Base-by-base conservation (phyloP, 30 jellyfish, hydroid and myxozoan genomes). In the Aurelia sp. region DNA sequence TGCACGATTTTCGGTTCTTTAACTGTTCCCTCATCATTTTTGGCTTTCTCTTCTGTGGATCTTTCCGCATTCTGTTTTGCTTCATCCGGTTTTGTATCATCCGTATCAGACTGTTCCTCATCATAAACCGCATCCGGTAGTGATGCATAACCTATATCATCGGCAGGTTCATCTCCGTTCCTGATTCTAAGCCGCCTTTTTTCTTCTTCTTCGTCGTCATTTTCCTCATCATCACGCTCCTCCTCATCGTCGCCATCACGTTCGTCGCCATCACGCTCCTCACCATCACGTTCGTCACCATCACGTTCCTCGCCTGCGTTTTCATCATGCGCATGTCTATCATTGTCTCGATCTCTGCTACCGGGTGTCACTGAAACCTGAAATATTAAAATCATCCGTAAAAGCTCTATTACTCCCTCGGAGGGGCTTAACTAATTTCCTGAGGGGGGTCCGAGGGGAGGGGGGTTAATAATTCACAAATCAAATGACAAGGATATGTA, bases 121-220 rank as follows among this genome's bases (percentile, higher is more conserved):
- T 75, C 85, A 63, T 83, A 83, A 33, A 71, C 86, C 47, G 20
- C 35, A 58, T 83, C 92, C 6, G 92, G 92, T 15, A 47, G 35
- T 7, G 63, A 33, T 9, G 63, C 76, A 4, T 15, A 2, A 24
- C 12, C 81, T 22, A 31, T 53, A 53, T 71, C 72, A 69, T 71
- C 86, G n/a, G 48, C 81, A 31, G 55, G 80, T 13, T 44, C 71
- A 13, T 59, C 86, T 21, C 41, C 90, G 17, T 59, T 13, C 27
- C 64, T 72, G 70, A 31, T 52, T 17, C 64, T 60, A 12, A 15
- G 50, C 76, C 16, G 58, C 86, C 60, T 53, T 38, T 35, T 50
- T 13, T 68, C 77, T 30, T 19, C 82, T 2, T 52, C 76, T 6
- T 76, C 88, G 5, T 41, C 81, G 3, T 55, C 75, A 6, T 52